Evolutionary conservation across 2,888 invertebrate genomes (phyloP), one percentile per base, ranked within the genome.

Genomic region (Merodon equestris): DNA sequence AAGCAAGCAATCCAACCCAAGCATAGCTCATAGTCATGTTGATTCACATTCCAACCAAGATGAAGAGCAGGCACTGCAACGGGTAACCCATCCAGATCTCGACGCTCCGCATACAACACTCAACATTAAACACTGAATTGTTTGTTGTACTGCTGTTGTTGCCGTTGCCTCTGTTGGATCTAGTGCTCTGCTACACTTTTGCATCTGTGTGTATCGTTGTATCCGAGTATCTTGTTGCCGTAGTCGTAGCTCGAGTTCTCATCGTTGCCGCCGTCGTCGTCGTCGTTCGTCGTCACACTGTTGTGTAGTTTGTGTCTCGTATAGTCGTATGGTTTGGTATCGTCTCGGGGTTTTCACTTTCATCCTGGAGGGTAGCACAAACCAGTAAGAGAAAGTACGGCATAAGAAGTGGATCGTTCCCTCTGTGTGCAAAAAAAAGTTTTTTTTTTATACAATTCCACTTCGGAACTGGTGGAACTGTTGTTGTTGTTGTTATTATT

Each of bases 321-420:
- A 27, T 27, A 27, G 27, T 27, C 27, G 27, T 27, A 27, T 27
- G 27, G 27, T n/a, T n/a, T n/a, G n/a, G n/a, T n/a, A n/a, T n/a
- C n/a, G n/a, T 76, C 63, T 79, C 67, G 70, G 63, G 82, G 79
- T 81, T 82, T 83, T 83, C 82, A 77, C 83, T 82, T 81, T 82
- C 82, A 82, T 81, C 81, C 70, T 70, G 75, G 77, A 71, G 73
- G 76, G 75, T 74, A 57, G 77, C 66, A 77, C 66, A 79, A 83
- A 75, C 86, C 85, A 88, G 87, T 88, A 86, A 88, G 88, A 88
- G 88, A 88, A 88, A 88, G 88, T 87, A 86, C 86, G 86, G 86
- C 87, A 85, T 84, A 85, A 84, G 85, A 85, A 86, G 85, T 86
- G 85, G 87, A 85, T 86, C 85, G 82, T 79, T 81, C 70, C 68